phyloP scores from a whole-genome alignment of 1,140 invertebrate species.

The Lucilia sericata region DNA sequence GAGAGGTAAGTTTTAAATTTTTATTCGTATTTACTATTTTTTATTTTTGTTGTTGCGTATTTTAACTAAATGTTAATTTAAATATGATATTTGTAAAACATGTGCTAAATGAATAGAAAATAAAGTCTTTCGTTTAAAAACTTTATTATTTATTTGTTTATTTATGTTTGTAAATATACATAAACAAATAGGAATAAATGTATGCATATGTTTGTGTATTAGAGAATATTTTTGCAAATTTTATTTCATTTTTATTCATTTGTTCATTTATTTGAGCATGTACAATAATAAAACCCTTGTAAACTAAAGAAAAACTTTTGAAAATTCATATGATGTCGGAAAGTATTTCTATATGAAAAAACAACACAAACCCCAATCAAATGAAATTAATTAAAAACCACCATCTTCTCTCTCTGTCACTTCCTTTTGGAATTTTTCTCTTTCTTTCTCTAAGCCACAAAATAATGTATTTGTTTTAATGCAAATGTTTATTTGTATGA shows the following conservation, averaged over 20 bases:
- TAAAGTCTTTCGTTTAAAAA: slow-evolving; percentile 29
- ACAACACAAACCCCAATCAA: slow-evolving; percentile 39
- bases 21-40: background rate
- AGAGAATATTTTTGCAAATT: background rate
- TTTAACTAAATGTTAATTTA: background rate
- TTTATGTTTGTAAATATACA: background rate
- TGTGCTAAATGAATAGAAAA: slow-evolving; percentile 18
- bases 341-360: background rate
- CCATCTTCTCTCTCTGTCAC: background rate
- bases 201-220: background rate
- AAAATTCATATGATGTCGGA: background rate
- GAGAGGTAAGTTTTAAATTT: slow-evolving; percentile 29
- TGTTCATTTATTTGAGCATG: background rate
- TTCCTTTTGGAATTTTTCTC: background rate
- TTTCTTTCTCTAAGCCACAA: background rate
- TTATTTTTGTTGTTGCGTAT: background rate
- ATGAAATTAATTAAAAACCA: slow-evolving; percentile 44
- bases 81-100: background rate
- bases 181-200: background rate
- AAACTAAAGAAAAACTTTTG: slow-evolving; percentile 37
- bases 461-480: background rate
- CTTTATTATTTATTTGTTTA: slow-evolving; percentile 4
- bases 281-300: slow-evolving; percentile 15
- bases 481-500: background rate
- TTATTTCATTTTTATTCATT: slow-evolving; percentile 19